These are phyloP conservation scores for Actinopyga echinites DNA, from an alignment of 53 echinoderm and acorn worm genomes.

Conservation along the genomic window DNA sequence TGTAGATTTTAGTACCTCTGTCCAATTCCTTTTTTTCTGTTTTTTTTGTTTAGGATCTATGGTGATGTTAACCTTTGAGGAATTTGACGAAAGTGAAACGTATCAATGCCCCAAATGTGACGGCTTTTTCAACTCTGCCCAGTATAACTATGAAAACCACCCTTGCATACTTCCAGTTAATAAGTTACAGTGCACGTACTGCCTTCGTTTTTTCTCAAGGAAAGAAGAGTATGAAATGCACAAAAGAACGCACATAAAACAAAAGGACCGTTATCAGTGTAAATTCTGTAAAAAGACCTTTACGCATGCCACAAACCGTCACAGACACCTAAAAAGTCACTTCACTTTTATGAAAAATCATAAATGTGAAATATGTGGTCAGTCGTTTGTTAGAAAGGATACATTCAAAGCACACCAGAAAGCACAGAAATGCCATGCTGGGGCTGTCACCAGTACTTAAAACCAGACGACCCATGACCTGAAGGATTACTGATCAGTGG, in stretches of 20 bases:
- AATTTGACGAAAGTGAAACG: neutral
- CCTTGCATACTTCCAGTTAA: slow-evolving; percentile 7
- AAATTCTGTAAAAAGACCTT: slow-evolving; percentile 10
- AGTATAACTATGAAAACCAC: slow-evolving; percentile 18
- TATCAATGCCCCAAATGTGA: slow-evolving; percentile 27
- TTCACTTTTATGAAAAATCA: slow-evolving; percentile 13
- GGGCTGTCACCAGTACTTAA: no score
- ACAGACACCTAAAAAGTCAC: slow-evolving; percentile 20
- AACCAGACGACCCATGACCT: no score
- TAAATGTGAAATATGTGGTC: neutral
- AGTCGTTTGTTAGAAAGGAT: slow-evolving; percentile 17
- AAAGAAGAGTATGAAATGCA: neutral
- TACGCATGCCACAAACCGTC: slow-evolving; percentile 13
- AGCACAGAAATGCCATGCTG: no score
- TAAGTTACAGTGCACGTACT: slow-evolving; percentile 23
- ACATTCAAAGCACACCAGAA: neutral
- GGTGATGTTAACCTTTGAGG: neutral
- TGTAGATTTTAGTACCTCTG: no score
- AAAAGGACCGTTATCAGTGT: slow-evolving; percentile 18
- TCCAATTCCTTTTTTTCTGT: neutral
- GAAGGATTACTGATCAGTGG: no score
- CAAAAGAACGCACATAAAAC: neutral
- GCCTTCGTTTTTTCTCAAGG: neutral
- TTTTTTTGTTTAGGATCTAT: slow-evolving; percentile 20
- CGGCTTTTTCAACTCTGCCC: slow-evolving; percentile 5